A percentile compares a stretch with the other conserved stretches of the same genome.
Conservation (phyloP, 64 coral and sea anemone genomes). For the Porites australiensis region DNA sequence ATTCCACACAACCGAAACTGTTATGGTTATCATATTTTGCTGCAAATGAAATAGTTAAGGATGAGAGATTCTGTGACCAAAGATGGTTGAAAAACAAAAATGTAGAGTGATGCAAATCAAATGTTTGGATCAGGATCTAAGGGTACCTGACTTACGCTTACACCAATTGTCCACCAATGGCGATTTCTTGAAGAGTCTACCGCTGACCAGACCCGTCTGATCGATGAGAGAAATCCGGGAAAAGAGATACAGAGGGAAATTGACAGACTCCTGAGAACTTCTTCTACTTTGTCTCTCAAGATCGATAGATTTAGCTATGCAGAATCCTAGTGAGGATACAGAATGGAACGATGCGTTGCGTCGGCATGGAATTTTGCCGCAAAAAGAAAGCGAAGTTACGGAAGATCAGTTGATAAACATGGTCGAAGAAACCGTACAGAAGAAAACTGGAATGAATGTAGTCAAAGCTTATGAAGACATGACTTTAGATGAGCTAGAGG, state of each 20-base stretch:
- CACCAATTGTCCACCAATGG: background rate
- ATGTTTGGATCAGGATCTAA: too few relatives aligned
- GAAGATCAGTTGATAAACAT: constrained; percentile 93
- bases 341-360: constrained; percentile 98
- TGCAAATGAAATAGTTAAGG: too few relatives aligned
- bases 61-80: too few relatives aligned
- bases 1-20: too few relatives aligned
- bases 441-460: constrained; percentile 64
- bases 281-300: background rate
- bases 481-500: constrained; percentile 96
- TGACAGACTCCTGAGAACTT: background rate
- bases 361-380: constrained; percentile 90
- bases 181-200: background rate
- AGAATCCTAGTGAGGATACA: constrained; percentile 95
- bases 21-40: too few relatives aligned
- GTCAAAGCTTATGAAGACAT: constrained; percentile 98
- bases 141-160: too few relatives aligned
- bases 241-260: background rate
- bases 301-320: constrained; percentile 57
- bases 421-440: constrained; percentile 81
- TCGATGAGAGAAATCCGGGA: too few relatives aligned
- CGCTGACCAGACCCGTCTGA: background rate
- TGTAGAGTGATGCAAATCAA: too few relatives aligned
- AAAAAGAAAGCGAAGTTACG: constrained; percentile 89
- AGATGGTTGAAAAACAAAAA: too few relatives aligned